phyloP scores from a whole-genome alignment of 2,113 vertebrate genomes.

The Spermophilus dauricus region DNA sequence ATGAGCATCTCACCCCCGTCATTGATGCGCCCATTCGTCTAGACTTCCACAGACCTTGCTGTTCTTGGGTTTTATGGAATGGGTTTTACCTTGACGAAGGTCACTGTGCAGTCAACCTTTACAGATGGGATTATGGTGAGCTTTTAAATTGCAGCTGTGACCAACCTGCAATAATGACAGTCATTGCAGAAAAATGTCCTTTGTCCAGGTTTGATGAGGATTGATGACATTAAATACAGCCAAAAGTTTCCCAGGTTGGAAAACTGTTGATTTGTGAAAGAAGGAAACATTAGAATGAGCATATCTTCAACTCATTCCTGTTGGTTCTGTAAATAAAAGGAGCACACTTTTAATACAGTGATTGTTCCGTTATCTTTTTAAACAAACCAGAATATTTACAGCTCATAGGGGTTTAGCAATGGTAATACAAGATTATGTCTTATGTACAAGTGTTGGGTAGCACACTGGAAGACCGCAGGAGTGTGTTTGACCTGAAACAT shows the following conservation, averaged over 20 bases:
- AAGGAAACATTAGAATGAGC: background rate
- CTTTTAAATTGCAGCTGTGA: background rate
- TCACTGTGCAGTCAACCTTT: conserved; percentile 33
- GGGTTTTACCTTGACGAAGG: conserved; percentile 44
- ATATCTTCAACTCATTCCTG: background rate
- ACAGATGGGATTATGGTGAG: conserved; percentile 13
- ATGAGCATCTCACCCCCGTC: background rate
- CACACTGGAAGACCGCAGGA: background rate
- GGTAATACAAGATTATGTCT: background rate
- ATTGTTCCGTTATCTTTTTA: background rate
- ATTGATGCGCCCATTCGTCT: background rate
- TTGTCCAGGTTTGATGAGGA: conserved; percentile 41
- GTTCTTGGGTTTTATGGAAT: background rate
- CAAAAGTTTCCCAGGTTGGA: background rate
- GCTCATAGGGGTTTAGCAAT: background rate
- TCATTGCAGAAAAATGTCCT: conserved; percentile 26
- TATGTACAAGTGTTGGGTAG: background rate
- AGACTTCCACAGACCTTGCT: background rate
- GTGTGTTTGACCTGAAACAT: background rate
- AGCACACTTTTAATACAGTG: background rate
- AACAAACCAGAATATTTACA: background rate
- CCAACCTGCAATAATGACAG: conserved; percentile 17
- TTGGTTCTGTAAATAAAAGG: background rate
- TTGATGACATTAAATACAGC: background rate
- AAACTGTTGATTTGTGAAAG: conserved; percentile 31